Evolutionary conservation across 2,797 vertebrate species (phyloP), one percentile per base, ranked within the genome.

Genomic region (Adelosebastes latens): DNA sequence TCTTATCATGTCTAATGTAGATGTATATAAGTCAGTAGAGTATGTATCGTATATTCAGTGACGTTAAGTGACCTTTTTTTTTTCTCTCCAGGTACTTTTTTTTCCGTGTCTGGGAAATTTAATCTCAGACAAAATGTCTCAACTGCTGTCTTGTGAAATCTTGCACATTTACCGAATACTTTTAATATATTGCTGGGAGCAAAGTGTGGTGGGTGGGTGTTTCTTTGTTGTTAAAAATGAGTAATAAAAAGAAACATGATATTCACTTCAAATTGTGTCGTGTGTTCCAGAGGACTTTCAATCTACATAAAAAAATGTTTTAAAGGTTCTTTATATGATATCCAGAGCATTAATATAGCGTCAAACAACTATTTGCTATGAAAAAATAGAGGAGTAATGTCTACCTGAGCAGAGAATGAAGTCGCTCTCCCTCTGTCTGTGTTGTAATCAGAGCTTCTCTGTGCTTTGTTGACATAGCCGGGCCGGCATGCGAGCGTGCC

Each of bases 121-220:
- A 6, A 52, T 81, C 27, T 78, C 25, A 53, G 42, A 79, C 13
- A 75, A 55, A 79, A 74, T 74, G 61, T 90, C 74, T 87, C 25
- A 83, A 83, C 85, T 93, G 72, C 85, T 93, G 86, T 92, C 20
- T 74, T 74, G 13, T 83, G 68, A 91, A 88, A 74, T 89, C 53
- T 83, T 94, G 92, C 92, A 95, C 90, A 90, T 92, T 86, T 84
- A 88, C 22, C 8, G 82, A 80, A 36, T 80, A 84, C 39, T 72
- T 87, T 87, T 89, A 91, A 91, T 92, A 83, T 92, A 91, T 82
- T 86, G 58, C 66, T 85, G 73, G 68, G 68, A 84, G 73, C 32
- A 76, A 49, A 77, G 46, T 79, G 61, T 81, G 67, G 56, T 90
- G 82, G 84, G 62, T 85, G 77, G 86, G 82, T 91, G 72, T 90